phyloP scores from a whole-genome alignment of 2,113 vertebrate species.

The Hippocampus mohnikei region DNA sequence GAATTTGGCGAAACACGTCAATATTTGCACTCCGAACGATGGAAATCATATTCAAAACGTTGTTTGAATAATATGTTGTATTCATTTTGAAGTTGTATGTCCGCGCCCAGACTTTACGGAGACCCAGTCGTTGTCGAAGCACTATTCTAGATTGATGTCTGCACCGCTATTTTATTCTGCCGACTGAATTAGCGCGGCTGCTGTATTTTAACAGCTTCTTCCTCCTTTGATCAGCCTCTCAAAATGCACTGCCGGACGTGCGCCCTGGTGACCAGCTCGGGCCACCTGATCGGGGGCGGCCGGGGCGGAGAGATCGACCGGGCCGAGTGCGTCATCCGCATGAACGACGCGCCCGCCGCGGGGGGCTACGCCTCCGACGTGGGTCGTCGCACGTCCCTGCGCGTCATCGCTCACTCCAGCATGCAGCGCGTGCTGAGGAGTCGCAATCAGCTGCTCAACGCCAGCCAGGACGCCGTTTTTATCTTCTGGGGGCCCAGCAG shows the following conservation, averaged over 20 bases:
- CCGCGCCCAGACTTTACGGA: too few relatives aligned
- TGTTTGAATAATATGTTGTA: too few relatives aligned
- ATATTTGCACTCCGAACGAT: too few relatives aligned
- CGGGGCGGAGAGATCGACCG: conserved; percentile 84
- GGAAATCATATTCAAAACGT: too few relatives aligned
- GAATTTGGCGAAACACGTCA: too few relatives aligned
- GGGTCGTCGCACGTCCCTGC: conserved; percentile 86
- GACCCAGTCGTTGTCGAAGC: too few relatives aligned
- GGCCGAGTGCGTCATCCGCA: conserved; percentile 91
- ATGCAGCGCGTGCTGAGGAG: conserved; percentile 89
- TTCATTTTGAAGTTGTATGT: too few relatives aligned
- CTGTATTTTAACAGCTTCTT: neutral
- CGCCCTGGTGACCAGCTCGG: conserved; percentile 91
- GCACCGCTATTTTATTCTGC: too few relatives aligned
- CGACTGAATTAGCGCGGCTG: neutral
- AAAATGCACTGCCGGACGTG: conserved; percentile 90
- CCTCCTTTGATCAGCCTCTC: conserved; percentile 75
- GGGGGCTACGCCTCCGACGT: conserved; percentile 80
- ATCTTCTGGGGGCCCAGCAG: conserved; percentile 99
- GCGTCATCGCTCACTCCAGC: conserved; percentile 95
- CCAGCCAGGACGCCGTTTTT: conserved; percentile 89
- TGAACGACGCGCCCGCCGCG: conserved; percentile 89
- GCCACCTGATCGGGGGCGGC: conserved; percentile 82
- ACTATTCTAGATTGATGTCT: neutral
- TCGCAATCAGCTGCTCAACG: conserved; percentile 87